A percentile compares a stretch with the other conserved stretches of the same genome.
phyloP scores from a whole-genome alignment of 1,140 invertebrate genomes.

The Ectropis grisescens region DNA sequence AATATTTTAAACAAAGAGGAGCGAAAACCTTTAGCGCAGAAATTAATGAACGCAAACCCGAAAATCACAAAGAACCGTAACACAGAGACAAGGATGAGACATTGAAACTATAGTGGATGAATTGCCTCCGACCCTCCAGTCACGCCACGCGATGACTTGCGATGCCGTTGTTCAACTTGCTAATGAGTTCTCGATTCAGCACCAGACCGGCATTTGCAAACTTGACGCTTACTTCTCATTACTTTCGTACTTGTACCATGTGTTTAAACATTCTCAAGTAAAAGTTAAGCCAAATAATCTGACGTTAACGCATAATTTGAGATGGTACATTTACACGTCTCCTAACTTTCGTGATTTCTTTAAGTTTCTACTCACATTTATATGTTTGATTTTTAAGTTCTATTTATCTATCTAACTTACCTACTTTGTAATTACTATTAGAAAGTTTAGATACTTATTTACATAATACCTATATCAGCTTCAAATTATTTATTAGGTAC shows the following conservation, averaged over 20 bases:
- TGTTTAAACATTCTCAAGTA: slow-evolving; percentile 20
- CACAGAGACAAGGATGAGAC: slow-evolving; percentile 7
- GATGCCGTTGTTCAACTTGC: slow-evolving; percentile 33
- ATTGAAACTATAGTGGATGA: slow-evolving; percentile 22
- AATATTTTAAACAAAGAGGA: too few species aligned
- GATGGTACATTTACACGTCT: too few species aligned
- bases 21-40: too few species aligned
- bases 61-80: slow-evolving; percentile 16
- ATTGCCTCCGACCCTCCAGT: slow-evolving; percentile 10
- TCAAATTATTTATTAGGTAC: too few species aligned
- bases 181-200: slow-evolving; percentile 41
- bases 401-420: too few species aligned
- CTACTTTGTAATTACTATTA: too few species aligned
- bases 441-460: too few species aligned
- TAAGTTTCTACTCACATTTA: too few species aligned
- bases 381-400: too few species aligned
- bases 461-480: too few species aligned
- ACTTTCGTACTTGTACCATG: slow-evolving; percentile 17
- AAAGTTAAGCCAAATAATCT: slow-evolving; percentile 1
- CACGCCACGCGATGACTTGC: slow-evolving; percentile 27
- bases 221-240: slow-evolving; percentile 21
- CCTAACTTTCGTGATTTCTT: too few species aligned
- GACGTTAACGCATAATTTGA: background rate
- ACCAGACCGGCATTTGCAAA: slow-evolving; percentile 18
- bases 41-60: too few species aligned